Conservation (phyloP, 2,888 invertebrate species). For the Orthosia gracilis region DNA sequence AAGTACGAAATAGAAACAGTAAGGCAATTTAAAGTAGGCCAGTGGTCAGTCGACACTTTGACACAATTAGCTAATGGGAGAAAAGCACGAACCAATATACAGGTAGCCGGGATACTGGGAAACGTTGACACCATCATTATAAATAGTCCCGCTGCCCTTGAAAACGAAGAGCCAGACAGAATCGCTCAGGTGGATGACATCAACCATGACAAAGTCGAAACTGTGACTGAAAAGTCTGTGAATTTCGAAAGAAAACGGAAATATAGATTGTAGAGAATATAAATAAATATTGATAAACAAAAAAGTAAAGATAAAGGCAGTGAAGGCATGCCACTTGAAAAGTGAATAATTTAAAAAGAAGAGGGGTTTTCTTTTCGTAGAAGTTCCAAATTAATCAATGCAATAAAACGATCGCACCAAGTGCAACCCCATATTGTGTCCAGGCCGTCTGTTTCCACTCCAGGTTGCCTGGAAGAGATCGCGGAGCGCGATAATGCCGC, state of each 20-base stretch:
- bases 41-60: conserved; percentile 69
- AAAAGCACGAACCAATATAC: conserved; percentile 57
- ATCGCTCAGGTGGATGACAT: conserved; percentile 26
- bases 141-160: conserved; percentile 51
- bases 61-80: conserved; percentile 73
- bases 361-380: neutral
- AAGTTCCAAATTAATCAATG: neutral
- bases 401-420: no score
- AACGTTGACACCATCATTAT: conserved; percentile 53
- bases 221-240: neutral
- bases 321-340: neutral
- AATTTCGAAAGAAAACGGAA: neutral
- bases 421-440: no score
- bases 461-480: no score
- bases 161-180: conserved; percentile 28
- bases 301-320: neutral
- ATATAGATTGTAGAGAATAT: neutral
- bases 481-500: no score
- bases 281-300: neutral
- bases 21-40: conserved; percentile 65
- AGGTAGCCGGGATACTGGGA: conserved; percentile 42
- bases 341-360: neutral
- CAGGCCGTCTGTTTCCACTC: no score
- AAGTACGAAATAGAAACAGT: conserved; percentile 67
- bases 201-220: conserved; percentile 16